These are phyloP conservation scores for Paraplagusia blochii DNA, from an alignment of 2,113 vertebrate genomes.

Conservation along the genomic window DNA sequence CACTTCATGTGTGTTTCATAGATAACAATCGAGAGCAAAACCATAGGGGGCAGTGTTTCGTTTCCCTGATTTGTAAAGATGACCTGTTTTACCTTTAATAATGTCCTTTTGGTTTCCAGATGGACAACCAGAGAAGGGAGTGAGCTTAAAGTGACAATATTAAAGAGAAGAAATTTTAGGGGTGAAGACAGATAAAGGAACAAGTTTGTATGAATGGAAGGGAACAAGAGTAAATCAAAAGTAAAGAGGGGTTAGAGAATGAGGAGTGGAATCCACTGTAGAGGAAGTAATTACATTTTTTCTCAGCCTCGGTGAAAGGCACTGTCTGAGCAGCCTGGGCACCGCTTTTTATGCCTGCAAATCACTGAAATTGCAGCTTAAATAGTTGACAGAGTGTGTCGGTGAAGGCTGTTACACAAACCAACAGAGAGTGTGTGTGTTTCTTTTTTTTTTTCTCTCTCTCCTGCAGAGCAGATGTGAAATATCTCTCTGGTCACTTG, in stretches of 20 bases:
- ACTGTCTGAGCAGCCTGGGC: constrained; percentile 15
- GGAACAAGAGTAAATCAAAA: constrained; percentile 31
- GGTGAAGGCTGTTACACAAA: constrained; percentile 38
- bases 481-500: constrained; percentile 38
- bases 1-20: background rate
- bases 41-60: background rate
- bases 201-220: constrained; percentile 1
- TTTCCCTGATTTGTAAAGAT: constrained; percentile 7
- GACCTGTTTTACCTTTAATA: constrained; percentile 15
- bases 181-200: constrained; percentile 12
- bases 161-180: background rate
- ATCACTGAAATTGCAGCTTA: constrained; percentile 43
- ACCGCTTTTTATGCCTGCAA: constrained; percentile 25
- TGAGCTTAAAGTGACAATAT: constrained; percentile 19
- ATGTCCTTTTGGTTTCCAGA: constrained; percentile 15
- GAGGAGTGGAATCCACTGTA: constrained; percentile 10
- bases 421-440: constrained; percentile 2
- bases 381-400: constrained; percentile 39
- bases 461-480: constrained; percentile 1
- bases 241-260: constrained; percentile 12
- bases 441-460: constrained; percentile 3
- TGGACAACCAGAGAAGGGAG: background rate
- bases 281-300: constrained; percentile 35
- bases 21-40: background rate
- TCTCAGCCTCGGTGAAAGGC: constrained; percentile 27